Conservation (phyloP, 1,140 invertebrate genomes). For the Portunus trituberculatus region DNA sequence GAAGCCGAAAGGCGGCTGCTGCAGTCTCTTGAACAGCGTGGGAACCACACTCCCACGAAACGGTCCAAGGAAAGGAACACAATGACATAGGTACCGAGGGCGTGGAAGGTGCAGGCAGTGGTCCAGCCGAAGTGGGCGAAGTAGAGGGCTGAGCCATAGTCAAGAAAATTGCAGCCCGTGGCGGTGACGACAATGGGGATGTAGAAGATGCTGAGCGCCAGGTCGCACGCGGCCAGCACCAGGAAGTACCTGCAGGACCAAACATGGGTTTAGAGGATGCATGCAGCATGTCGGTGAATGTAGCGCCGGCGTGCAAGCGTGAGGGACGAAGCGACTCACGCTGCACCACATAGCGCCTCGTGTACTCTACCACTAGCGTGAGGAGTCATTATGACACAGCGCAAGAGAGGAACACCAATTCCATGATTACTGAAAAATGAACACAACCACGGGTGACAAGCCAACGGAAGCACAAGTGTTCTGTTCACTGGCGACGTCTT, state of each 20-base stretch:
- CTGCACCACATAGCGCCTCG: too few relatives aligned
- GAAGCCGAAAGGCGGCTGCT: not conserved
- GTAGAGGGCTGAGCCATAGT: conserved; percentile 24
- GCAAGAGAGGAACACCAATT: too few relatives aligned
- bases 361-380: too few relatives aligned
- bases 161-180: conserved; percentile 1
- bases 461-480: too few relatives aligned
- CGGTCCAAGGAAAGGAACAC: conserved; percentile 36
- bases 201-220: not conserved
- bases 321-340: too few relatives aligned
- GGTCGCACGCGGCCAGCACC: conserved; percentile 38
- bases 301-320: too few relatives aligned
- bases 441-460: too few relatives aligned
- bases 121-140: conserved; percentile 58
- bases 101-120: not conserved
- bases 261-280: too few relatives aligned
- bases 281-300: too few relatives aligned
- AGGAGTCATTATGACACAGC: too few relatives aligned
- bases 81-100: conserved; percentile 30
- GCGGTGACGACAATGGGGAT: conserved; percentile 9
- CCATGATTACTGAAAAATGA: too few relatives aligned
- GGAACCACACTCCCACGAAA: conserved; percentile 34
- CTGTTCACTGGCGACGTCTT: too few relatives aligned
- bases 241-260: conserved; percentile 45
- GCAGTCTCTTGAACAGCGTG: not conserved